Base-by-base conservation (phyloP, 2,797 vertebrate species). In the Clarias fuscus region DNA sequence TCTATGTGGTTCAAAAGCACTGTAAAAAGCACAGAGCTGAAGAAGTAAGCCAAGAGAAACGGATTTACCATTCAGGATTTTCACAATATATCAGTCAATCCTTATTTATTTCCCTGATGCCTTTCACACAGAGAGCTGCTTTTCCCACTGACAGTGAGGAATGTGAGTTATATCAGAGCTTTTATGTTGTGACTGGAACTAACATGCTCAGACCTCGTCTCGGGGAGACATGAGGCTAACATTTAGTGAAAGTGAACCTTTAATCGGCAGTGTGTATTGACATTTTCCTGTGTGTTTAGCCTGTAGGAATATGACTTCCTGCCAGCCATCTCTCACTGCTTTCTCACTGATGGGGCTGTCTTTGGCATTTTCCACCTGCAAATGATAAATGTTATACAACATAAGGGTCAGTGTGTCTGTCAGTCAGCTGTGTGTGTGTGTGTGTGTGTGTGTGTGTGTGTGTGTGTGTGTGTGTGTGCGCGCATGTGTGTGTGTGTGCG, bases 221-320 rank as follows among this genome's bases (percentile, higher is more conserved):
- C 27, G 3, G 77, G 59, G 43, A 62, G 33, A 78, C 18, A 8
- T 30, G 62, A 5, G 62, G 20, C 24, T 84, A 77, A 86, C 78
- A 81, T 88, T 89, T 85, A 67, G 64, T 18, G 27, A 85, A 53
- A 65, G 43, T 82, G 84, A 78, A 84, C 83, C 70, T 84, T 59
- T 81, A 85, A 83, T 61, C 27, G 59, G 83, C 30, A 77, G 65
- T 86, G 24, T 86, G 82, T 88, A 84, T 83, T 88, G 88, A 88
- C 87, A 88, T 90, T 90, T 90, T 72, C 59, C 82, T 82, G 71
- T 86, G 67, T 83, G 33, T 33, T 64, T 22, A 79, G 77, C 77
- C 82, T 67, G 84, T 89, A 79, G 88, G 84, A 76, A 27, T 82
- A 67, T 71, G 73, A 56, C 82, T 80, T 84, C 72, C 85, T 76